A percentile compares a stretch with the other conserved stretches of the same genome.
phyloP scores from a whole-genome alignment of 1,140 invertebrate species.

The Eciton burchellii region DNA sequence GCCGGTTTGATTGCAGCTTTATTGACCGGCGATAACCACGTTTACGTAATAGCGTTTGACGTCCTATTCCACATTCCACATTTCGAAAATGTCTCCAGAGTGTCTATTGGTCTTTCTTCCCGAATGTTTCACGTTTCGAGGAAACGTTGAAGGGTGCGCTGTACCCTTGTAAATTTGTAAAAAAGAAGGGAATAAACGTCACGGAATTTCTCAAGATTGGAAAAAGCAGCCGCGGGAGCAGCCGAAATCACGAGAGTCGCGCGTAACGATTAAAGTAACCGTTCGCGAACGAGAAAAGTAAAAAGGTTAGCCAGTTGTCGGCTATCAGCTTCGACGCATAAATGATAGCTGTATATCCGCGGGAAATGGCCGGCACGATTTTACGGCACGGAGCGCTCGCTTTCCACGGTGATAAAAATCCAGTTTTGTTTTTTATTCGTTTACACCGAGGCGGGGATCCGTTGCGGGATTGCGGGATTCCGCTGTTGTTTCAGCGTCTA shows the following conservation, averaged over 20 bases:
- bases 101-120: no score
- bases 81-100: neutral
- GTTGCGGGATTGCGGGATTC: slow-evolving; percentile 2
- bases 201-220: neutral
- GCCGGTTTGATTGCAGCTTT: slow-evolving; percentile 11
- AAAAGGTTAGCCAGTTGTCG: slow-evolving; percentile 11
- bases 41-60: slow-evolving; percentile 4
- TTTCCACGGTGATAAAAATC: slow-evolving; percentile 1
- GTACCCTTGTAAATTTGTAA: neutral
- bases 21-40: slow-evolving; percentile 33
- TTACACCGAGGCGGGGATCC: neutral
- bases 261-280: neutral
- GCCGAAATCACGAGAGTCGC: neutral
- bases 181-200: neutral
- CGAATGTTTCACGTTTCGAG: neutral
- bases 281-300: slow-evolving; percentile 13
- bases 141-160: neutral
- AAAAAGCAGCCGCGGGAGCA: neutral
- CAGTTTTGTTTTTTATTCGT: slow-evolving; percentile 9
- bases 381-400: neutral
- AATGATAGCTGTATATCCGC: neutral
- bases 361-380: neutral
- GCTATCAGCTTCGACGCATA: slow-evolving; percentile 2
- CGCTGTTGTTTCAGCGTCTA: slow-evolving; percentile 15
- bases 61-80: no score